Conservation (phyloP, 2,888 invertebrate species). For the Zygogramma bicolorata region DNA sequence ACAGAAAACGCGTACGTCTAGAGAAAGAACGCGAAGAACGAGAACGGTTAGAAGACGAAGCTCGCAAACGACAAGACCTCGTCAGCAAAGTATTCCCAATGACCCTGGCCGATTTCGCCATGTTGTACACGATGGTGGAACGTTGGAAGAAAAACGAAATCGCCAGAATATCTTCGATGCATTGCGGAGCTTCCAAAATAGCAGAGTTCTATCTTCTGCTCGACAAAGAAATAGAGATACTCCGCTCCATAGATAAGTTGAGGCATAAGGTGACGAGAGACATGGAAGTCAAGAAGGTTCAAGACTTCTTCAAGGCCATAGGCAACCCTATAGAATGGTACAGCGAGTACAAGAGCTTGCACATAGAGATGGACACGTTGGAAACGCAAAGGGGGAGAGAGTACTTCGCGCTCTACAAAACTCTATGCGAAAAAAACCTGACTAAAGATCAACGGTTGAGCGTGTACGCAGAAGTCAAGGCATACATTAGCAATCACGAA, state of each 20-base stretch:
- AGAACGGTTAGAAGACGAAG: slow-evolving; percentile 67
- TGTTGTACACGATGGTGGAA: slow-evolving; percentile 78
- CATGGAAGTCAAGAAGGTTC: slow-evolving; percentile 71
- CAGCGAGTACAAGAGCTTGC: slow-evolving; percentile 69
- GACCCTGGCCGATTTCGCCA: slow-evolving; percentile 79
- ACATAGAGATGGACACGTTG: slow-evolving; percentile 84
- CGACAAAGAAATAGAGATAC: slow-evolving; percentile 79
- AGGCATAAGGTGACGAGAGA: slow-evolving; percentile 73
- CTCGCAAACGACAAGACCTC: slow-evolving; percentile 71
- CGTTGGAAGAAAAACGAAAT: slow-evolving; percentile 77
- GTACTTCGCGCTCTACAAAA: slow-evolving; percentile 79
- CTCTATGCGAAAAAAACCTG: slow-evolving; percentile 72
- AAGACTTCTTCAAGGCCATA: slow-evolving; percentile 75
- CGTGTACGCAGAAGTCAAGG: slow-evolving; percentile 78
- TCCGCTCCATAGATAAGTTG: slow-evolving; percentile 78
- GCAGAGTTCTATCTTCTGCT: slow-evolving; percentile 78
- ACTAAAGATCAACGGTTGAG: slow-evolving; percentile 74
- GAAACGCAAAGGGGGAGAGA: slow-evolving; percentile 84
- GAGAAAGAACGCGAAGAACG: slow-evolving; percentile 69
- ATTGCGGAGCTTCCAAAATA: slow-evolving; percentile 77
- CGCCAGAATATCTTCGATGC: slow-evolving; percentile 73
- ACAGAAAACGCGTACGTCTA: slow-evolving; percentile 68
- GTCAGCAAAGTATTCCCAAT: slow-evolving; percentile 78
- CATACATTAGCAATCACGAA: slow-evolving; percentile 73
- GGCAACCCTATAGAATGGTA: slow-evolving; percentile 71